Conservation (phyloP, 2,113 vertebrate species). For the Chaetodon trifascialis region DNA sequence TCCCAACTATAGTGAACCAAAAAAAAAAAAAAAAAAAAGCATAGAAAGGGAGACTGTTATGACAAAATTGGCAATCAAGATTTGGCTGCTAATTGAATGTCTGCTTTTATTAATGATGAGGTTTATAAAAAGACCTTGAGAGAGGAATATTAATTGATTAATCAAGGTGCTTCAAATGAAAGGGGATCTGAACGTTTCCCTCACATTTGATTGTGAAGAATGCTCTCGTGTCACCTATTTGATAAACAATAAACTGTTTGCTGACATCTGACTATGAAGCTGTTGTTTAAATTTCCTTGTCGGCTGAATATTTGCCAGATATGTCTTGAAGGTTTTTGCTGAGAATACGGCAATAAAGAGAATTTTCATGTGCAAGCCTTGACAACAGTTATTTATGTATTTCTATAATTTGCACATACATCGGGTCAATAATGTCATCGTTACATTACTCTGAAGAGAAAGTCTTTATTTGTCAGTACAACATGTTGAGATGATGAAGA, state of each 20-base stretch:
- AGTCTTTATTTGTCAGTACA: slow-evolving; percentile 9
- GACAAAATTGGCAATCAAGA: slow-evolving; percentile 89
- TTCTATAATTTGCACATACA: background rate
- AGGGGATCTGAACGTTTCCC: slow-evolving; percentile 16
- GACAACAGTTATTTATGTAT: too few relatives aligned
- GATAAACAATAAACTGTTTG: slow-evolving; percentile 6
- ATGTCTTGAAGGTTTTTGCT: background rate
- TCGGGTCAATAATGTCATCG: background rate
- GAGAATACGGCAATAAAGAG: background rate
- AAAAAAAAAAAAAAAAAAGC: slow-evolving; percentile 58
- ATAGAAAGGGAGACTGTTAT: slow-evolving; percentile 82
- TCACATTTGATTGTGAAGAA: slow-evolving; percentile 41
- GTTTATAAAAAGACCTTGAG: slow-evolving; percentile 93
- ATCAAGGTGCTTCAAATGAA: slow-evolving; percentile 75
- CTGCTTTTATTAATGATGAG: slow-evolving; percentile 97
- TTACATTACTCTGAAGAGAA: slow-evolving; percentile 2
- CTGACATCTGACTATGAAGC: background rate
- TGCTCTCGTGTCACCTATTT: background rate
- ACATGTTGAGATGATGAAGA: slow-evolving; percentile 31
- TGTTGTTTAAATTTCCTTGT: background rate
- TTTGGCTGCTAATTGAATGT: slow-evolving; percentile 93
- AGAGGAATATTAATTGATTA: slow-evolving; percentile 90
- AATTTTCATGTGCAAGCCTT: background rate
- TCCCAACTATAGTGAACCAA: slow-evolving; percentile 72
- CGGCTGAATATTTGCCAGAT: slow-evolving; percentile 1